Evolutionary conservation across 2,888 invertebrate genomes (phyloP), one percentile per base, ranked within the genome.

Genomic region (Melinaea menophilus): DNA sequence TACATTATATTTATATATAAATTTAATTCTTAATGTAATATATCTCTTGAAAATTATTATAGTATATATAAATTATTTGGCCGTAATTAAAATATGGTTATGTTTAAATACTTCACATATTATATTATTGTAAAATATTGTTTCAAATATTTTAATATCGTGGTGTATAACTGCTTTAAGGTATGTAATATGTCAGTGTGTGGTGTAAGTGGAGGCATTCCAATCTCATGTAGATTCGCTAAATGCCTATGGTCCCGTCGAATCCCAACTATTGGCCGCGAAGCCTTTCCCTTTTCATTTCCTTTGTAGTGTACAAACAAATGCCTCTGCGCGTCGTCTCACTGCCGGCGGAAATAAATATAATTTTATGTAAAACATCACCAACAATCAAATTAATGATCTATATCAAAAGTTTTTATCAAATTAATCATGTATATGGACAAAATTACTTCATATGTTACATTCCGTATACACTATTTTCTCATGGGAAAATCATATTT

Each of bases 201-300:
- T 7, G 55, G 51, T 56, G 37, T 61, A 56, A 70, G 65, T 60
- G 63, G 75, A 78, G 80, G 77, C 79, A 80, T 83, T 79, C 75
- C 81, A 79, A 81, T 82, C 80, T 79, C 79, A 85, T 84, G 85
- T 80, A 85, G 83, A 85, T 85, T 78, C 76, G 74, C 82, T 84
- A 85, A 86, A 84, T 79, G 84, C 80, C 79, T 71, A 67, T 64
- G 74, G 67, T 69, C 66, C 75, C 72, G 70, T 70, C 74, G 71
- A 74, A 73, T 72, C 72, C 65, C 73, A 71, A 72, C 74, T 75
- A 76, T 76, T 72, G 78, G 77, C 72, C 80, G 76, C 72, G 74
- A 73, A 75, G 76, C 76, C 75, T 78, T 78, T 75, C 76, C 79
- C 76, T 78, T 84, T 87, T 88, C 85, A 87, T 88, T 88, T 88